A percentile compares a stretch with the other conserved stretches of the same genome.
These are phyloP conservation scores for Drosophila pectinifera DNA, from an alignment of 1,140 invertebrate species.

Conservation along the genomic window DNA sequence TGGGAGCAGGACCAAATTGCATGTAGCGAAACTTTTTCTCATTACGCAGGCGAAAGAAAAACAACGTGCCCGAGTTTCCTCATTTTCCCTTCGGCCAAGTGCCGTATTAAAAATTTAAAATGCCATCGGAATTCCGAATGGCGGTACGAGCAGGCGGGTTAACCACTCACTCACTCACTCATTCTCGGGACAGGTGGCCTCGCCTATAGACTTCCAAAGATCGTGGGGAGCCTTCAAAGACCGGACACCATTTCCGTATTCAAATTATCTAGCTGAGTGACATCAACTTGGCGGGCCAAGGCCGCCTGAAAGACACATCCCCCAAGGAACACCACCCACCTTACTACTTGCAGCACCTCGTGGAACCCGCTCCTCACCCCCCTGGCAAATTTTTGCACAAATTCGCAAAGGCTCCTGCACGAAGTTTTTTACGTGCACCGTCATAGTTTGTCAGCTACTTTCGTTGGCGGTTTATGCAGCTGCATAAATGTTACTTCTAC, in stretches of 20 bases:
- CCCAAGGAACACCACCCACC: neutral
- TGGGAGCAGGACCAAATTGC: slow-evolving; percentile 48
- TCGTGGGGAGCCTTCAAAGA: slow-evolving; percentile 42
- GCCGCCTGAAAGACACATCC: slow-evolving; percentile 22
- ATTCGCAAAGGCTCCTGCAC: slow-evolving; percentile 72
- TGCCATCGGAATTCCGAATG: slow-evolving; percentile 20
- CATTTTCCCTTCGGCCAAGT: slow-evolving; percentile 44
- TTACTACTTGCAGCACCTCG: neutral
- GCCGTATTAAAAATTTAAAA: slow-evolving; percentile 55
- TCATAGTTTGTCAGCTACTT: slow-evolving; percentile 83
- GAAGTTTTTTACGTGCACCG: slow-evolving; percentile 78
- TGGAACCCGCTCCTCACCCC: neutral
- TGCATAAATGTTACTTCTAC: slow-evolving; percentile 84
- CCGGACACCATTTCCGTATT: slow-evolving; percentile 36
- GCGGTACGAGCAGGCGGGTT: slow-evolving; percentile 7
- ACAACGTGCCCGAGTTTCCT: slow-evolving; percentile 24
- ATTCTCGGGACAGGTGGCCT: slow-evolving; percentile 22
- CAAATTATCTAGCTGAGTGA: slow-evolving; percentile 51
- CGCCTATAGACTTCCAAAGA: slow-evolving; percentile 47
- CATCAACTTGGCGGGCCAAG: slow-evolving; percentile 37
- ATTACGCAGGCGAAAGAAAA: slow-evolving; percentile 47
- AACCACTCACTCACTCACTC: slow-evolving; percentile 14
- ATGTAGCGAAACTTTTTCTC: slow-evolving; percentile 61
- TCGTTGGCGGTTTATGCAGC: slow-evolving; percentile 74
- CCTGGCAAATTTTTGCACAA: slow-evolving; percentile 55